A percentile compares a stretch with the other conserved stretches of the same genome.
Evolutionary conservation across 1,140 invertebrate species (phyloP).

Genomic region (Pristionchus pacificus): DNA sequence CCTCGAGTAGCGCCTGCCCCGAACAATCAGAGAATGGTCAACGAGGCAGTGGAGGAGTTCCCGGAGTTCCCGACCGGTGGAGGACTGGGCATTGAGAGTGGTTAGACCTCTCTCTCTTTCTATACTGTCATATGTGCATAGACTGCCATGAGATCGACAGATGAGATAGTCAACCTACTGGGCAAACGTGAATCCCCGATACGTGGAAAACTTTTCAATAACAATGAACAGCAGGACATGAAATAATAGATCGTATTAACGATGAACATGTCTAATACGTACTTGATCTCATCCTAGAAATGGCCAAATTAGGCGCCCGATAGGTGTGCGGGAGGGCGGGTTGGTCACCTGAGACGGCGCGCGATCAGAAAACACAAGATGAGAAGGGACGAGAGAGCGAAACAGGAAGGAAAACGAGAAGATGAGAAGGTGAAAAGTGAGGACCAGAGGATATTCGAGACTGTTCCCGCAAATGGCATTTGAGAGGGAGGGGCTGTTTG

Average conservation of each 20-base stretch:
- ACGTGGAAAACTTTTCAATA: not conserved
- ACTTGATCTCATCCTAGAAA: no score
- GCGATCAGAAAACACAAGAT: no score
- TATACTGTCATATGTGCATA: not conserved
- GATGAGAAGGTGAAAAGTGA: no score
- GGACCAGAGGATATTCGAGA: no score
- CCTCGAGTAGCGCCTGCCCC: not conserved
- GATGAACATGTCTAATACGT: no score
- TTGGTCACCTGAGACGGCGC: no score
- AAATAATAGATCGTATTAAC: conserved; percentile 1
- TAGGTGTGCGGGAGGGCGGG: no score
- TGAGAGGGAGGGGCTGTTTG: no score
- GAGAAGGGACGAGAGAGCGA: no score
- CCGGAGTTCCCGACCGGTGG: conserved; percentile 21
- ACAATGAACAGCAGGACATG: not conserved
- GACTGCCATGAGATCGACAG: not conserved
- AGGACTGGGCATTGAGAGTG: not conserved
- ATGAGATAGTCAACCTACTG: not conserved
- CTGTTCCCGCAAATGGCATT: no score
- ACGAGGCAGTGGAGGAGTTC: conserved; percentile 20
- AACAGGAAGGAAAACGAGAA: no score
- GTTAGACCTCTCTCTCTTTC: not conserved
- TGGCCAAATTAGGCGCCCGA: no score
- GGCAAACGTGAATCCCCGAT: not conserved
- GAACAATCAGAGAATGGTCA: conserved; percentile 1